Conservation (phyloP, 2,113 vertebrate genomes). For the Lagopus muta region DNA sequence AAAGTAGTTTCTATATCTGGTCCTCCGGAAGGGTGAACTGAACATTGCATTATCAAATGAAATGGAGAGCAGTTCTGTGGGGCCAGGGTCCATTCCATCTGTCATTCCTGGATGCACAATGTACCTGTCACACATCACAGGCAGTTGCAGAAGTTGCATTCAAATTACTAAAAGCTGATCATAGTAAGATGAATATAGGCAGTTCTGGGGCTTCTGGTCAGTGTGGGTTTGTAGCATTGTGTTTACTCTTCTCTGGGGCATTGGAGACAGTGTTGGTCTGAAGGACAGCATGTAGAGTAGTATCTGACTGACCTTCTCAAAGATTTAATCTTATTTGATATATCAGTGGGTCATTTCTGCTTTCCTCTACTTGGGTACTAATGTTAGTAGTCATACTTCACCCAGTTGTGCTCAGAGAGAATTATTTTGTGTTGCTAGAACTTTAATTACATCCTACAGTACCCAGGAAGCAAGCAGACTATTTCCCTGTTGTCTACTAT, state of each 20-base stretch:
- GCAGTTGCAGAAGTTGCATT: background rate
- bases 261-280: background rate
- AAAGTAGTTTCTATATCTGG: conserved; percentile 57
- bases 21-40: conserved; percentile 60
- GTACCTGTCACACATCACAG: background rate
- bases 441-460: background rate
- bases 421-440: background rate
- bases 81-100: conserved; percentile 17
- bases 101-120: conserved; percentile 43
- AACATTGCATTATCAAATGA: conserved; percentile 50
- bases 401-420: background rate
- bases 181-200: conserved; percentile 45
- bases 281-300: background rate
- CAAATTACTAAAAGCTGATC: conserved; percentile 23
- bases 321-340: background rate
- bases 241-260: background rate
- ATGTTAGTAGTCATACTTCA: background rate
- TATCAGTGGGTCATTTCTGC: conserved; percentile 2
- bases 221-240: background rate
- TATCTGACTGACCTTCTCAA: background rate
- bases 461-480: conserved; percentile 6
- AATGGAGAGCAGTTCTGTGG: conserved; percentile 27
- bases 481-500: background rate
- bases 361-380: background rate
- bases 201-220: background rate